Conservation (phyloP, 1,140 invertebrate genomes). For the Anadara kagoshimensis region DNA sequence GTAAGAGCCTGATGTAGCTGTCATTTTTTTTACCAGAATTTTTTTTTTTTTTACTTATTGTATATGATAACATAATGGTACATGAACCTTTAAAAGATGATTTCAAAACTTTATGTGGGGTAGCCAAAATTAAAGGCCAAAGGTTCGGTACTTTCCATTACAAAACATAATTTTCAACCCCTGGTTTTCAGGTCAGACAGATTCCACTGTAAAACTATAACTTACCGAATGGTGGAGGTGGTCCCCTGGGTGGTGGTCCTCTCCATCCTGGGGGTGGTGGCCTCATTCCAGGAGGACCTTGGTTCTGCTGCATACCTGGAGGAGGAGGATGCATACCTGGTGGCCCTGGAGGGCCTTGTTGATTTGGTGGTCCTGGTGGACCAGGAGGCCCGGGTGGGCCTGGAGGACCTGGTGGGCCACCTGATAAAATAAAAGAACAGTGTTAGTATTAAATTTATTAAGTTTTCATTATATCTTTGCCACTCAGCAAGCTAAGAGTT, state of each 20-base stretch:
- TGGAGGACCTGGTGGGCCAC: conserved; percentile 7
- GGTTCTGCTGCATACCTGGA: conserved; percentile 44
- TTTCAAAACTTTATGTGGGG: no score
- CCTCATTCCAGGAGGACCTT: conserved; percentile 58
- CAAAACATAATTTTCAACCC: neutral
- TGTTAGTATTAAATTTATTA: no score
- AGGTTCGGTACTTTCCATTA: no score
- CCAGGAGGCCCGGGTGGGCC: conserved; percentile 33
- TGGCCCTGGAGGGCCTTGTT: conserved; percentile 11
- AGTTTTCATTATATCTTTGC: no score
- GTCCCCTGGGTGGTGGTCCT: conserved; percentile 53
- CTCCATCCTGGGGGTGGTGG: conserved; percentile 68
- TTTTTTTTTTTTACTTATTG: no score
- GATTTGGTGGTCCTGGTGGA: conserved; percentile 23
- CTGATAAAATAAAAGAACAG: neutral
- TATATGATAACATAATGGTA: no score
- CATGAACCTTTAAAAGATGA: no score
- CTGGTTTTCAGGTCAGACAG: neutral
- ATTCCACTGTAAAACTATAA: conserved; percentile 1
- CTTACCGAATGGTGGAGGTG: conserved; percentile 53
- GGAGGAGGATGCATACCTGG: conserved; percentile 23
- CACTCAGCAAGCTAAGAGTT: no score
- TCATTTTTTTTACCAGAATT: no score
- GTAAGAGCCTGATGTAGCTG: no score
- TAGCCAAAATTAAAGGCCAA: no score